phyloP scores from a whole-genome alignment of 1,140 invertebrate genomes.

The Aporrectodea caliginosa region DNA sequence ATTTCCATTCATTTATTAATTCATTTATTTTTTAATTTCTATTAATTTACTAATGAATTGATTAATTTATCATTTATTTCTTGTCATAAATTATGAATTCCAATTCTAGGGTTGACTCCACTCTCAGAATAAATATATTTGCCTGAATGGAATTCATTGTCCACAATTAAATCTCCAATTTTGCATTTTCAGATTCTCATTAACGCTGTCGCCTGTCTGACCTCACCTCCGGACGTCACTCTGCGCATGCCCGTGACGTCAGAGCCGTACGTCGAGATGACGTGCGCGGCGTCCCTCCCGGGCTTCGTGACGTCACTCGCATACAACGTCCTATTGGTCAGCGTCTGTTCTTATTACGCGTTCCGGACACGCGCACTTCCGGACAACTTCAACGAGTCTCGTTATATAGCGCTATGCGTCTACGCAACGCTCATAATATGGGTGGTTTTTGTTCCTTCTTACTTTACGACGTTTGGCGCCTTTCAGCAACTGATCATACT shows the following conservation, averaged over 20 bases:
- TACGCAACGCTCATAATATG: constrained; percentile 45
- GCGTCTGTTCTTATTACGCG: constrained; percentile 83
- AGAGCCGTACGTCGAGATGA: constrained; percentile 29
- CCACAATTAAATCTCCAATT: no score
- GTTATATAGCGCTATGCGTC: constrained; percentile 47
- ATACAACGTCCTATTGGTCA: constrained; percentile 80
- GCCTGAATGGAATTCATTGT: no score
- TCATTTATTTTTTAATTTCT: no score
- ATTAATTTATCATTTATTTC: no score
- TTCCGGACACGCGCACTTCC: constrained; percentile 61
- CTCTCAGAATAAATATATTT: no score
- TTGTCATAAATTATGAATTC: no score
- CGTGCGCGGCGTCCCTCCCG: constrained; percentile 10
- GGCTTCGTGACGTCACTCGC: constrained; percentile 57
- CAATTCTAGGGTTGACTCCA: no score
- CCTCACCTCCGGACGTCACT: constrained; percentile 71
- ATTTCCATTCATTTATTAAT: no score
- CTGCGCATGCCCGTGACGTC: constrained; percentile 16
- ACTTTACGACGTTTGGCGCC: constrained; percentile 38
- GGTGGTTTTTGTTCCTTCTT: constrained; percentile 44
- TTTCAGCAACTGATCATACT: constrained; percentile 34
- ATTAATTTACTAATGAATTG: no score
- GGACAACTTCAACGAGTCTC: constrained; percentile 49
- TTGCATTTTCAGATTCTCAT: constrained; percentile 53
- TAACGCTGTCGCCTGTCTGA: constrained; percentile 78